phyloP scores from a whole-genome alignment of 2,113 vertebrate genomes.

The Acrocephalus arundinaceus region DNA sequence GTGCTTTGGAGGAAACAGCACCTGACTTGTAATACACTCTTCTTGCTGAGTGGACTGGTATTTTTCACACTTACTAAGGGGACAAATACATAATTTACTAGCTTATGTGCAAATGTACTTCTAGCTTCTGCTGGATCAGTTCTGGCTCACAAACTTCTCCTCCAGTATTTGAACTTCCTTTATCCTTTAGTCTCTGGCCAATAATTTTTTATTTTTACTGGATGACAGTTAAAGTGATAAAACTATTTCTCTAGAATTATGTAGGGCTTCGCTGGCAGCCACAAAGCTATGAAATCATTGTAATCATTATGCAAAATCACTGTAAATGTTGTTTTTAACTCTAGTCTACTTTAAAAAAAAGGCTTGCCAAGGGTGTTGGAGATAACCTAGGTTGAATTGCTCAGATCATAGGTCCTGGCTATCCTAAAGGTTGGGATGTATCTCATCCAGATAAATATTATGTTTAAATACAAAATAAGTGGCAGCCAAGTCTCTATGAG shows the following conservation, averaged over 20 bases:
- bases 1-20: not conserved
- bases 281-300: not conserved
- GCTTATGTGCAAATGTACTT: constrained; percentile 19
- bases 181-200: constrained; percentile 11
- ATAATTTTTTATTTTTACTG: constrained; percentile 47
- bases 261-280: not conserved
- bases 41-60: not conserved
- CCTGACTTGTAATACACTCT: not conserved
- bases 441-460: not conserved
- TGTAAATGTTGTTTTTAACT: not conserved
- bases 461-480: not conserved
- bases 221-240: not conserved
- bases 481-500: not conserved
- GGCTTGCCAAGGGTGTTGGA: not conserved
- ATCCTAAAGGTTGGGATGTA: not conserved
- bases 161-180: constrained; percentile 43
- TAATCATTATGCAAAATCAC: not conserved
- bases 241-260: not conserved
- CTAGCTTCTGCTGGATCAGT: constrained; percentile 36
- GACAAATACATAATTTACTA: constrained; percentile 18
- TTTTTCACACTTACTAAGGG: not conserved
- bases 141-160: constrained; percentile 54
- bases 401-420: not conserved
- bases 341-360: not conserved
- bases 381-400: not conserved